Conservation (phyloP, 2,888 invertebrate genomes). For the Lochmaea crataegi region DNA sequence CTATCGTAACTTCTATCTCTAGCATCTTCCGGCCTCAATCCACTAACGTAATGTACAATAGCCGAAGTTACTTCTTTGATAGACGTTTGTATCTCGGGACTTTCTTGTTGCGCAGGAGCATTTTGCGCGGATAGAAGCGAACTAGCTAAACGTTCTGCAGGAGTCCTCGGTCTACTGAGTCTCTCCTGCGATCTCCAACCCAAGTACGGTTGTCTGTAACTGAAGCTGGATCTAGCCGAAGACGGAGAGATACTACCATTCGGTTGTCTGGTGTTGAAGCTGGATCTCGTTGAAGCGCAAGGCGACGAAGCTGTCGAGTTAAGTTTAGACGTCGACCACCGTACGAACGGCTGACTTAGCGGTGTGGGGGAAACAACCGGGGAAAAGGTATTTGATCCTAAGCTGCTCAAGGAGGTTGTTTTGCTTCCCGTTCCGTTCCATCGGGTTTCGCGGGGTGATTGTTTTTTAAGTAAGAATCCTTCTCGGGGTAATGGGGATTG, state of each 20-base stretch:
- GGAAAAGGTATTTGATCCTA: constrained; percentile 67
- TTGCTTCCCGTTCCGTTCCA: constrained; percentile 74
- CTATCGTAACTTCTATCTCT: constrained; percentile 53
- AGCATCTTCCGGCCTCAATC: constrained; percentile 70
- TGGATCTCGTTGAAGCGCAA: constrained; percentile 79
- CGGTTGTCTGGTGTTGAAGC: constrained; percentile 73
- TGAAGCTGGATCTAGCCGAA: constrained; percentile 80
- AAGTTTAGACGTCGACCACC: constrained; percentile 81
- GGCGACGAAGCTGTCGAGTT: constrained; percentile 81
- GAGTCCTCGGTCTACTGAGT: constrained; percentile 82
- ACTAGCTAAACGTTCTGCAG: constrained; percentile 83
- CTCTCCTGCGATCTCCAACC: constrained; percentile 91
- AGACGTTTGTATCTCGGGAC: constrained; percentile 81
- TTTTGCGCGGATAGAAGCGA: constrained; percentile 70
- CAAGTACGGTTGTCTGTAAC: constrained; percentile 88
- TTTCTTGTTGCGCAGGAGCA: constrained; percentile 55
- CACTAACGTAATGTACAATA: constrained; percentile 90
- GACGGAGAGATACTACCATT: constrained; percentile 74
- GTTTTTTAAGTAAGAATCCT: constrained; percentile 84
- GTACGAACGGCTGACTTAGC: constrained; percentile 67
- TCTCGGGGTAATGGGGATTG: constrained; percentile 77
- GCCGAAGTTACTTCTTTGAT: constrained; percentile 94
- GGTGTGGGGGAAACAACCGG: constrained; percentile 63
- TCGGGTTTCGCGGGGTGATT: constrained; percentile 63
- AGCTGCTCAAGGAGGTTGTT: constrained; percentile 86